Evolutionary conservation across 2,888 invertebrate genomes (phyloP).

Genomic region (Chrysolina americana): DNA sequence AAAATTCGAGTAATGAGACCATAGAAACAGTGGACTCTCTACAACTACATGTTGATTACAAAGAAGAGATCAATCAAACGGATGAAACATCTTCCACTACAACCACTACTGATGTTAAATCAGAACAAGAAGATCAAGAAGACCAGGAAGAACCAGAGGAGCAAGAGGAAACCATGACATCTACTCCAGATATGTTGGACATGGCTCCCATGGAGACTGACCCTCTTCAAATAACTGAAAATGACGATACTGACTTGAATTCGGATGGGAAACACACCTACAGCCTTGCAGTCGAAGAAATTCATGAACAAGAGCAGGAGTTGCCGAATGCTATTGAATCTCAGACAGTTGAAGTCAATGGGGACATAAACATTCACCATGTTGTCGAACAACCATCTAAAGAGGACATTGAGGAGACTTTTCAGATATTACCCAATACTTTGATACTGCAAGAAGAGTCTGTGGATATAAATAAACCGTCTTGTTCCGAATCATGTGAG

Average conservation of each 20-base stretch:
- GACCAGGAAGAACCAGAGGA: constrained; percentile 46
- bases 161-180: constrained; percentile 54
- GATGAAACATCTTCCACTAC: constrained; percentile 55
- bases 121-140: constrained; percentile 45
- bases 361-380: constrained; percentile 27
- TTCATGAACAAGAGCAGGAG: constrained; percentile 33
- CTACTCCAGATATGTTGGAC: constrained; percentile 54
- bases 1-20: constrained; percentile 54
- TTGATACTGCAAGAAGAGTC: constrained; percentile 67
- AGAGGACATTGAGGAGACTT: constrained; percentile 50
- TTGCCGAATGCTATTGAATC: constrained; percentile 28
- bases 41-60: constrained; percentile 57
- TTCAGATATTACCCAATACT: constrained; percentile 65
- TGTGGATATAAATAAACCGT: constrained; percentile 51
- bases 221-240: constrained; percentile 47
- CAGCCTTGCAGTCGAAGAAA: constrained; percentile 36
- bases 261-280: constrained; percentile 41
- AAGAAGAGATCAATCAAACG: constrained; percentile 53
- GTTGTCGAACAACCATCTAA: constrained; percentile 32
- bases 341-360: constrained; percentile 32
- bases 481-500: constrained; percentile 65
- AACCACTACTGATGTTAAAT: constrained; percentile 54
- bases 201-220: constrained; percentile 51
- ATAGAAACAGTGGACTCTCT: constrained; percentile 60
- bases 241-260: constrained; percentile 41